These are phyloP conservation scores for Pelobates fuscus DNA, from an alignment of 2,113 vertebrate genomes.

Conservation along the genomic window DNA sequence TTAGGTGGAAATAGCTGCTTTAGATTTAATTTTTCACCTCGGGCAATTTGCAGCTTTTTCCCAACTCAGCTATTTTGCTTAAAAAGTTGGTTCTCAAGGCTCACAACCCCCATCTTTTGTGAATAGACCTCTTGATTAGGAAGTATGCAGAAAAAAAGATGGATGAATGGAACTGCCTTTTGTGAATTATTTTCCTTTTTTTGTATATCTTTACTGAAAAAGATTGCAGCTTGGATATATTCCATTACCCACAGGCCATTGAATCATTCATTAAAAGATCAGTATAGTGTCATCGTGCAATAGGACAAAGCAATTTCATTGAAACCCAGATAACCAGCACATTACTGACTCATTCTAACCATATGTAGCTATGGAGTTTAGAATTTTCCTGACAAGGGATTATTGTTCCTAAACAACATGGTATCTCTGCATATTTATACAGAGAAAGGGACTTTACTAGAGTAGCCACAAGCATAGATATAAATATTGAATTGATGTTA, in stretches of 20 bases:
- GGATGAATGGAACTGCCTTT: neutral
- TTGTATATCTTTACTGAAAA: neutral
- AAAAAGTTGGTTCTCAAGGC: no score
- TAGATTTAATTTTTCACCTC: no score
- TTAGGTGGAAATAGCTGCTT: no score
- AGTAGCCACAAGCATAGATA: slow-evolving; percentile 16
- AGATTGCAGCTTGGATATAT: neutral
- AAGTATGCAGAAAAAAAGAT: no score
- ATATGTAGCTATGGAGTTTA: slow-evolving; percentile 25
- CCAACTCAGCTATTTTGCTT: no score
- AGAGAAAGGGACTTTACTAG: slow-evolving; percentile 7
- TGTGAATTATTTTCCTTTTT: neutral
- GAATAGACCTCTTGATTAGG: no score
- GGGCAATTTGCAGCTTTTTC: no score
- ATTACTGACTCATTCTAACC: slow-evolving; percentile 24
- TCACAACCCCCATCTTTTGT: no score
- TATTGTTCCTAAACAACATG: slow-evolving; percentile 26
- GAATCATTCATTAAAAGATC: slow-evolving; percentile 24
- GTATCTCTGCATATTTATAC: slow-evolving; percentile 25
- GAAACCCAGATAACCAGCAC: slow-evolving; percentile 5
- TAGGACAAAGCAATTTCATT: slow-evolving; percentile 31
- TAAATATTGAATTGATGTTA: slow-evolving; percentile 16
- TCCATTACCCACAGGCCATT: neutral
- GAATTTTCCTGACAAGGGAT: slow-evolving; percentile 9
- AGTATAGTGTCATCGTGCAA: slow-evolving; percentile 7